phyloP scores from a whole-genome alignment of 1,140 invertebrate genomes.

The Penaeus indicus region DNA sequence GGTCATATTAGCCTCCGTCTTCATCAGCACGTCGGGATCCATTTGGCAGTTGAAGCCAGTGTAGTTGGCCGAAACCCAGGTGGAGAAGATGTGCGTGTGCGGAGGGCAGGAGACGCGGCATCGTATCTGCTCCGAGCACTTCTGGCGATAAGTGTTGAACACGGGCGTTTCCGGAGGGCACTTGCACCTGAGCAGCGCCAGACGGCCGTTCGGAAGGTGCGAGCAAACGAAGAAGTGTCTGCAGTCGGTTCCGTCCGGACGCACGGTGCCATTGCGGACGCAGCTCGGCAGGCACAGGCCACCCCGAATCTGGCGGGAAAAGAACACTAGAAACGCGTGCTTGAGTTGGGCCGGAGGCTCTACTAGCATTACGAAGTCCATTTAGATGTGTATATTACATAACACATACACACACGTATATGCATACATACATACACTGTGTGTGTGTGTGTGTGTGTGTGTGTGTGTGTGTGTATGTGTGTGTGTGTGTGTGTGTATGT shows the following conservation, averaged over 20 bases:
- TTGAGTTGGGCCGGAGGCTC: not conserved
- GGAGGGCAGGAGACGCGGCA: slow-evolving; percentile 35
- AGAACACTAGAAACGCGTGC: not conserved
- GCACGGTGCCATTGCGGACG: slow-evolving; percentile 26
- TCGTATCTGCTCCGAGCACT: not conserved
- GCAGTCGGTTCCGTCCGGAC: slow-evolving; percentile 38
- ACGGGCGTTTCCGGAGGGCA: not conserved
- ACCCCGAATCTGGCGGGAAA: slow-evolving; percentile 9
- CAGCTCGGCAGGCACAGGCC: slow-evolving; percentile 45
- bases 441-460: too few species aligned
- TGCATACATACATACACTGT: too few species aligned
- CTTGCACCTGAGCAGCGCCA: slow-evolving; percentile 30
- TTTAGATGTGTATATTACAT: too few species aligned
- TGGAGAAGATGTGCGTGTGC: slow-evolving; percentile 9
- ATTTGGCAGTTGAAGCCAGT: not conserved
- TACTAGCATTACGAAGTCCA: too few species aligned
- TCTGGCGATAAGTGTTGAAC: slow-evolving; percentile 37
- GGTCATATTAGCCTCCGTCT: too few species aligned
- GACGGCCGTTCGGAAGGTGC: not conserved
- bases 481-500: too few species aligned
- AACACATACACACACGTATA: too few species aligned
- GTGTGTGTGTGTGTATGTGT: too few species aligned
- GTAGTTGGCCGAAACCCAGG: slow-evolving; percentile 5
- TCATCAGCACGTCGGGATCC: not conserved
- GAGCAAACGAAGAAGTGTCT: slow-evolving; percentile 47